phyloP scores from a whole-genome alignment of 1,140 invertebrate species.

The Pissodes strobi region DNA sequence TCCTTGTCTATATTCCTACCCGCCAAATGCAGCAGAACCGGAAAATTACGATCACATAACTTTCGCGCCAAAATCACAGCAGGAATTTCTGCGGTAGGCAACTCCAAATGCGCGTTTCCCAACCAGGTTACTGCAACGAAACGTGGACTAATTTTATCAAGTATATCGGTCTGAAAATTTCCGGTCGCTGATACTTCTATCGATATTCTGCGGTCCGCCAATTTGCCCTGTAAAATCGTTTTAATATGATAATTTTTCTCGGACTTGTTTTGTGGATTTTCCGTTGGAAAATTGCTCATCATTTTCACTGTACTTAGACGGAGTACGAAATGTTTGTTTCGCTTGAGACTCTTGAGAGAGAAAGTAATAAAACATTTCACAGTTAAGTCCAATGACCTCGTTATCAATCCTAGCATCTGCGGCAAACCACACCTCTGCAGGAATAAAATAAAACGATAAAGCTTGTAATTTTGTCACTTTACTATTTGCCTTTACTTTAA shows the following conservation, averaged over 20 bases:
- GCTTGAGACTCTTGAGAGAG: too few relatives aligned
- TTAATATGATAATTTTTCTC: background rate
- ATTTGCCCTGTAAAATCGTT: background rate
- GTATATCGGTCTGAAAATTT: constrained; percentile 18
- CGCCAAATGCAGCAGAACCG: constrained; percentile 43
- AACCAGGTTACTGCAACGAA: constrained; percentile 47
- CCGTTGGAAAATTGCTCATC: too few relatives aligned
- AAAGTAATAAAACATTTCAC: too few relatives aligned
- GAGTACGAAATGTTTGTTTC: too few relatives aligned
- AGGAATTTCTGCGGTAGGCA: constrained; percentile 27
- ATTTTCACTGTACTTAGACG: too few relatives aligned
- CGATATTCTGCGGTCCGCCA: constrained; percentile 22
- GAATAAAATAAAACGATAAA: too few relatives aligned
- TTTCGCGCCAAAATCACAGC: constrained; percentile 36
- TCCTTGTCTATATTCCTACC: constrained; percentile 41
- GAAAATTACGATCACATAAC: constrained; percentile 16
- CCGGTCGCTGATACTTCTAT: constrained; percentile 39
- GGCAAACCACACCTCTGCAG: too few relatives aligned
- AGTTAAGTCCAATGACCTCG: too few relatives aligned
- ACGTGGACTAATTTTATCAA: constrained; percentile 20
- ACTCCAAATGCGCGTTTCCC: constrained; percentile 17
- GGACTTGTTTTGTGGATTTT: too few relatives aligned
- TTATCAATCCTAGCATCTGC: too few relatives aligned
- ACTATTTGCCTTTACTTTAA: too few relatives aligned
- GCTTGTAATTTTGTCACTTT: too few relatives aligned